phyloP scores from a whole-genome alignment of 2,888 invertebrate species.

The Lasioglossum pauxillum region DNA sequence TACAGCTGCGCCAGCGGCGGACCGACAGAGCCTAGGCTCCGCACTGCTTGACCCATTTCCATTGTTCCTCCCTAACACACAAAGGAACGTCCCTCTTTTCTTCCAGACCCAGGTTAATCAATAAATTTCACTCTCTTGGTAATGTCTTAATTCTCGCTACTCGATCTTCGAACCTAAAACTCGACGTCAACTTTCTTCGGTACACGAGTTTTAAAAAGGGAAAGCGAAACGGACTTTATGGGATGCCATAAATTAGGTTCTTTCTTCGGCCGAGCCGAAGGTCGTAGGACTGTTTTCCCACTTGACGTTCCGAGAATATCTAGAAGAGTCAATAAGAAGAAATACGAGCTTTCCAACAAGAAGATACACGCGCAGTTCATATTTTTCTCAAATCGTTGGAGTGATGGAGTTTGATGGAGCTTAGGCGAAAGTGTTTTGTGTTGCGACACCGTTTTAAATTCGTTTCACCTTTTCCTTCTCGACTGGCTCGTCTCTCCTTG shows the following conservation, averaged over 20 bases:
- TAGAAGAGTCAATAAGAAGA: too few relatives aligned
- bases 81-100: background rate
- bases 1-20: slow-evolving; percentile 33
- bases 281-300: background rate
- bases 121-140: background rate
- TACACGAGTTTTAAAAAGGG: background rate
- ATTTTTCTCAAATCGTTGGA: background rate
- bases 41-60: slow-evolving; percentile 56
- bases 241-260: background rate
- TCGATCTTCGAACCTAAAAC: background rate
- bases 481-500: too few relatives aligned
- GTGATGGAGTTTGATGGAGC: background rate
- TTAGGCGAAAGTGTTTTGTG: background rate
- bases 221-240: background rate
- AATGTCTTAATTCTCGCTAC: background rate
- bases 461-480: background rate
- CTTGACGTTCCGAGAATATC: background rate
- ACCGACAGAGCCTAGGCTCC: background rate
- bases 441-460: background rate
- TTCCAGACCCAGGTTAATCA: background rate
- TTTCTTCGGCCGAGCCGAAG: background rate
- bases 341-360: background rate
- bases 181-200: background rate
- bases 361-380: background rate
- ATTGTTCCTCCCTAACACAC: slow-evolving; percentile 7